Base-by-base conservation (phyloP, 2,113 vertebrate species). In the Carollia perspicillata region DNA sequence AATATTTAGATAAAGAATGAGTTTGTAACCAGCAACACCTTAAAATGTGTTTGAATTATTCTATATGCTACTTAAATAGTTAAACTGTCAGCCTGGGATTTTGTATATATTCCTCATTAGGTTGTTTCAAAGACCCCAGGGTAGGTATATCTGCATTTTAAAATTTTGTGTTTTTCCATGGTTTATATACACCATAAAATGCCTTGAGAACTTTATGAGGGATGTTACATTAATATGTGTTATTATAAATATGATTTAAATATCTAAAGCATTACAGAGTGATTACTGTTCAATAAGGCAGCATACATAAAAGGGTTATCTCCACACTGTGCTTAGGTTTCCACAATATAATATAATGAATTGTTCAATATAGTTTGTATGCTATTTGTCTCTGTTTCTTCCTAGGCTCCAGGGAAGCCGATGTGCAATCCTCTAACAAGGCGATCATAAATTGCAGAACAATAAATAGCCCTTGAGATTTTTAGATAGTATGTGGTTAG, bases 181-280 rank as follows among this genome's bases (percentile, higher is more conserved):
- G 95, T 99, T 99, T 99, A 99, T 98, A 98, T 95, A 11, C 90
- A 97, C 96, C 97, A 98, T 99, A 99, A 99, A 99, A 98, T 17
- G 98, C 98, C 95, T 97, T 97, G 97, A 99, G 98, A 98, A 98
- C 97, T 99, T 99, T 99, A 99, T 96, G 98, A 97, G 97, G 96
- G 98, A 98, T 98, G 98, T 95, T 98, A 97, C 96, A 96, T 98
- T 98, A 98, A 98, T 98, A 98, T 98, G 98, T 98, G 98, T 98
- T 98, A 98, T 98, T 99, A 98, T 99, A 98, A 99, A 98, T 98
- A 98, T 98, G 98, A 99, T 99, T 99, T 99, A 99, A 98, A 98
- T 98, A 98, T 98, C 97, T 89, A 97, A 98, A 97, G 96, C 98
- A 98, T 98, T 98, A 98, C 97, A 97, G 98, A 98, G 98, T 98